Evolutionary conservation across 2,113 vertebrate species (phyloP).

Genomic region (Cyanistes caeruleus): DNA sequence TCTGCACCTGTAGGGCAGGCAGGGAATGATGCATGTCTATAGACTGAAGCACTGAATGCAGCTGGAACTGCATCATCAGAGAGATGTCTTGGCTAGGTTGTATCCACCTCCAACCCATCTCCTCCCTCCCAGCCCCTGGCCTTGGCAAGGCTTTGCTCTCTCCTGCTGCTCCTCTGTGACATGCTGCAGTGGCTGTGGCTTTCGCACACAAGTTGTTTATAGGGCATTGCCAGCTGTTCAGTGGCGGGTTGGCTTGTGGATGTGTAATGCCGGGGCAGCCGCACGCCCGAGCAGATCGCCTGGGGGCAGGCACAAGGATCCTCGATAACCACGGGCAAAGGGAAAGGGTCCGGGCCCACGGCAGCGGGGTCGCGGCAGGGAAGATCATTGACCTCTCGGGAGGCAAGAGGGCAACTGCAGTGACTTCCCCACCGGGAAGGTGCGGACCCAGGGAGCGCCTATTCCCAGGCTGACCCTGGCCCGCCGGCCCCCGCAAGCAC

Average conservation of each 20-base stretch:
- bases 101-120: not conserved
- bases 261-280: not conserved
- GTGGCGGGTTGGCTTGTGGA: not conserved
- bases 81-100: not conserved
- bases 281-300: not conserved
- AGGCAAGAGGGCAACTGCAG: too few relatives aligned
- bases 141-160: not conserved
- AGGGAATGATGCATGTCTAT: accelerated
- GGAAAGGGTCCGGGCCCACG: not conserved
- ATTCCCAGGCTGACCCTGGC: not conserved
- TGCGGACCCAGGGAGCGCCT: not conserved
- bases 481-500: too few relatives aligned
- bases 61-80: accelerated
- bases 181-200: not conserved
- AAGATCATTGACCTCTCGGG: accelerated
- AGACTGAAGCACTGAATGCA: not conserved
- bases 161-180: not conserved
- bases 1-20: constrained; percentile 1
- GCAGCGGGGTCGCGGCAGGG: not conserved
- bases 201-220: not conserved
- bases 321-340: too few relatives aligned
- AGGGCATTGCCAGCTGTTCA: not conserved
- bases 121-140: not conserved
- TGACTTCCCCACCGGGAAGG: not conserved
- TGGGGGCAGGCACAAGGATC: not conserved